These are phyloP conservation scores for Suricata suricatta DNA, from an alignment of 2,113 vertebrate species.

Conservation along the genomic window DNA sequence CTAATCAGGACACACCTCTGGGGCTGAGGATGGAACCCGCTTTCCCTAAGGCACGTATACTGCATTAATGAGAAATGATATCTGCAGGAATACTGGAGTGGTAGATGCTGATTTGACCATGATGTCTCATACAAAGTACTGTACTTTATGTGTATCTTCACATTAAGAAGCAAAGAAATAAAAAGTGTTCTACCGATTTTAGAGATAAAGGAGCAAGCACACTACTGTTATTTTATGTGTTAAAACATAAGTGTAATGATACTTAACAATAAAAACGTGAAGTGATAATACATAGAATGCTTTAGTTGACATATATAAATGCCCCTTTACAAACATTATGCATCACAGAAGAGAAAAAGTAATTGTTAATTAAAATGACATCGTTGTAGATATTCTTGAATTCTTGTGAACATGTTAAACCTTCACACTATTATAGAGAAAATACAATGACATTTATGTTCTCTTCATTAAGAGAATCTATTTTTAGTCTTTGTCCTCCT, in stretches of 20 bases:
- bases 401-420: background rate
- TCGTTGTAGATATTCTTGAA: background rate
- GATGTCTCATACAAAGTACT: background rate
- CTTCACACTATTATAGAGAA: background rate
- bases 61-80: background rate
- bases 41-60: background rate
- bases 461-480: background rate
- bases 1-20: background rate
- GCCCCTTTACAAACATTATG: background rate
- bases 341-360: background rate
- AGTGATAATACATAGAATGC: background rate
- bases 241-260: background rate
- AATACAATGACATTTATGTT: background rate
- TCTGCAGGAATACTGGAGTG: background rate
- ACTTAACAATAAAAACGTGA: background rate
- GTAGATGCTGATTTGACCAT: background rate
- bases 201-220: background rate
- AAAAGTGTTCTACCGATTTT: background rate
- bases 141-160: background rate
- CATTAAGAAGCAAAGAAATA: background rate
- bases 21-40: background rate
- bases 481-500: background rate
- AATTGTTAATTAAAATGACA: background rate
- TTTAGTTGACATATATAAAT: background rate
- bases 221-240: background rate